phyloP scores from a whole-genome alignment of 2,113 vertebrate genomes.

The Hemicordylus capensis region DNA sequence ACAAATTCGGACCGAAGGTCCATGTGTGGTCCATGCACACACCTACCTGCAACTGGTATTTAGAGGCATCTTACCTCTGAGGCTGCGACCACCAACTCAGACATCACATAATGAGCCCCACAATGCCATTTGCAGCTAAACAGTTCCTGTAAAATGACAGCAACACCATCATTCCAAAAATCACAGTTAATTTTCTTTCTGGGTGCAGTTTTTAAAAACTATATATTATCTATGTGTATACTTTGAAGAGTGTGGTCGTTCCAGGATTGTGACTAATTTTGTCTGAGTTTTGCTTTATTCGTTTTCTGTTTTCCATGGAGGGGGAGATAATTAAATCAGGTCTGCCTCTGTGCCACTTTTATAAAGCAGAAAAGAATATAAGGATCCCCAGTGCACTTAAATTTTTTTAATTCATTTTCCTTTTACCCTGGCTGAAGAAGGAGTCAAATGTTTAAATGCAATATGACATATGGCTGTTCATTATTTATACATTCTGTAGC shows the following conservation, averaged over 20 bases:
- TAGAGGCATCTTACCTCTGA: too few relatives aligned
- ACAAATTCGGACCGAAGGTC: too few relatives aligned
- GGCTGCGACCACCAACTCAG: too few relatives aligned
- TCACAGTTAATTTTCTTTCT: background rate
- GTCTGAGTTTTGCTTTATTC: slow-evolving; percentile 31
- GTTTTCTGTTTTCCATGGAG: slow-evolving; percentile 61
- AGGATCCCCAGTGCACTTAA: slow-evolving; percentile 77
- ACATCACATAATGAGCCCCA: too few relatives aligned
- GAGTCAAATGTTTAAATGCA: slow-evolving; percentile 81
- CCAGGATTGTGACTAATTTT: background rate
- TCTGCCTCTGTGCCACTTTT: slow-evolving; percentile 60
- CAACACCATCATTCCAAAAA: background rate
- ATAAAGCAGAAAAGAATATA: slow-evolving; percentile 71
- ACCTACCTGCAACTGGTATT: too few relatives aligned
- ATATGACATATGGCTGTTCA: slow-evolving; percentile 84
- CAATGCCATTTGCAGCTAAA: too few relatives aligned
- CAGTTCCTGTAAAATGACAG: background rate
- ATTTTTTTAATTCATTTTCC: slow-evolving; percentile 77
- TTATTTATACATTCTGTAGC: slow-evolving; percentile 86
- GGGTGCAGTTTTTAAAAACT: background rate
- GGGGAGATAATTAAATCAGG: slow-evolving; percentile 66
- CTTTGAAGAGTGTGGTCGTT: background rate
- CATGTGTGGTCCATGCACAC: too few relatives aligned
- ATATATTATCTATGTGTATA: background rate
- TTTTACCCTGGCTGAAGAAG: slow-evolving; percentile 67